Conservation (phyloP, 2,113 vertebrate species). For the rabbit (Oryctolagus cuniculus) region DNA sequence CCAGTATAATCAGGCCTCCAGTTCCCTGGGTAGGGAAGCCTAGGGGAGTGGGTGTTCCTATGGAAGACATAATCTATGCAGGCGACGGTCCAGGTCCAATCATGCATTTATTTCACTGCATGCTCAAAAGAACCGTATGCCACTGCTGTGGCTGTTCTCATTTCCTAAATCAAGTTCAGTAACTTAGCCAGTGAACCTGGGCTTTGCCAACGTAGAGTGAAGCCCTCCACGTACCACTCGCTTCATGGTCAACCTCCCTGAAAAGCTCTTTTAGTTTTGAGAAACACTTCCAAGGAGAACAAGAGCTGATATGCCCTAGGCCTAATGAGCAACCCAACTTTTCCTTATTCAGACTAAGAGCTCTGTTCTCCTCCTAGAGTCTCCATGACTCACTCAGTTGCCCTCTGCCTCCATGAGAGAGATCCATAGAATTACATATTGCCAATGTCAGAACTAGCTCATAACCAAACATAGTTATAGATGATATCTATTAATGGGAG, state of each 20-base stretch:
- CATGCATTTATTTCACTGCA: neutral
- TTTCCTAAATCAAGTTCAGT: neutral
- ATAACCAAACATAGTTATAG: neutral
- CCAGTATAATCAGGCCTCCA: neutral
- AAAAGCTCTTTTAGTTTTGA: neutral
- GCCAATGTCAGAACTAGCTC: neutral
- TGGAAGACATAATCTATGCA: neutral
- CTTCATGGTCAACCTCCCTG: neutral
- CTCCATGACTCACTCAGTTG: neutral
- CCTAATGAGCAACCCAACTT: neutral
- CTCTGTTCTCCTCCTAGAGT: neutral
- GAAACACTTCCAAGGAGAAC: neutral
- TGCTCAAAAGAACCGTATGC: neutral
- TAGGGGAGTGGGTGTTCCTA: neutral
- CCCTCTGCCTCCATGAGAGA: conserved; percentile 1
- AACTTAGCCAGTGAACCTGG: neutral
- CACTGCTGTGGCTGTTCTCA: neutral
- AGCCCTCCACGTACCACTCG: neutral
- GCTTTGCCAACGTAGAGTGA: neutral
- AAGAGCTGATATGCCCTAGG: neutral
- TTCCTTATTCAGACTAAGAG: conserved; percentile 12
- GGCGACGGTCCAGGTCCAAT: neutral
- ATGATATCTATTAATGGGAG: neutral
- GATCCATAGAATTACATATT: neutral
- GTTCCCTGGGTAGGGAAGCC: neutral